Evolutionary conservation across 2,797 vertebrate genomes (phyloP).

Genomic region (Peromyscus nudipes): DNA sequence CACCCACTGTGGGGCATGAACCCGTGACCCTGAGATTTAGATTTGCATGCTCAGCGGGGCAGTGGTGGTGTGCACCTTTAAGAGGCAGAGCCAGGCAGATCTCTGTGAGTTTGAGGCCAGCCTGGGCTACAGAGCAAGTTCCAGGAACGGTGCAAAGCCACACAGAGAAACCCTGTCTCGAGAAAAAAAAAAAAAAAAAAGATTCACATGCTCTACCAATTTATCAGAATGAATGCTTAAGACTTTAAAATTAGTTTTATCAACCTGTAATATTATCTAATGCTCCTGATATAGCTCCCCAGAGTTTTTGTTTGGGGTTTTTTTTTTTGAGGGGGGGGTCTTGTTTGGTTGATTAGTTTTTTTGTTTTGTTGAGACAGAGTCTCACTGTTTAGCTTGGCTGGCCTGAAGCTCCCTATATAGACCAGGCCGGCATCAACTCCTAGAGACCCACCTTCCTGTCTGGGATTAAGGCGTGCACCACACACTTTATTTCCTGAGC

Average conservation of each 20-base stretch:
- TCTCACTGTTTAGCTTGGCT: neutral
- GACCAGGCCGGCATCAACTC: neutral
- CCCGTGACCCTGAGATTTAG: too few species aligned
- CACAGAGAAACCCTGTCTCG: too few species aligned
- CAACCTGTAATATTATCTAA: slow-evolving; percentile 36
- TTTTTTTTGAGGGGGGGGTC: neutral
- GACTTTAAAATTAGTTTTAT: slow-evolving; percentile 36
- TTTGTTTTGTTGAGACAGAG: neutral
- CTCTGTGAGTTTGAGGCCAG: too few species aligned
- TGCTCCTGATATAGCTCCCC: neutral
- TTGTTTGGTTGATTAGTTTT: neutral
- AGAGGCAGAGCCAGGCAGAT: too few species aligned
- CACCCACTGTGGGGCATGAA: too few species aligned
- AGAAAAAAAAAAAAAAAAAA: too few species aligned
- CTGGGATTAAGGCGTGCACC: neutral
- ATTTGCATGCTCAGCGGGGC: too few species aligned
- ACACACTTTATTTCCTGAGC: neutral
- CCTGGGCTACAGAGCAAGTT: too few species aligned
- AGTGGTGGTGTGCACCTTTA: too few species aligned
- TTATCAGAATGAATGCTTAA: slow-evolving; percentile 39
- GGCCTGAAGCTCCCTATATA: neutral
- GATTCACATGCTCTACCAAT: neutral
- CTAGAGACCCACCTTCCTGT: neutral
- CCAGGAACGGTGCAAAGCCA: too few species aligned
- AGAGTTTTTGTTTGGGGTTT: neutral